These are phyloP conservation scores for Zeugodacus cucurbitae DNA, from an alignment of 1,140 invertebrate genomes.

Conservation along the genomic window DNA sequence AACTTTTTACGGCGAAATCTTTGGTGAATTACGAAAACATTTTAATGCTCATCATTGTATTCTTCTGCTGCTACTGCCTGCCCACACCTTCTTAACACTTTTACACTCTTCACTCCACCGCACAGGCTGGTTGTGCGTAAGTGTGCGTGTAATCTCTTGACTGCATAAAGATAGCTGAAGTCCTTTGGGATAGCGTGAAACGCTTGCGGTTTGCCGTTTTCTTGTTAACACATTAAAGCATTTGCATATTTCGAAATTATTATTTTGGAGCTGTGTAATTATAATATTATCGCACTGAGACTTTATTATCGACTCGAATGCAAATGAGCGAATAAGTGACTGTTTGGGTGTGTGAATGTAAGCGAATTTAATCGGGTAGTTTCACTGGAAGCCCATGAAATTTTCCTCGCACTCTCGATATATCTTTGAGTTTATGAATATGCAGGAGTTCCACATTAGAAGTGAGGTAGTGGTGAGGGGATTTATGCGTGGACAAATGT, in stretches of 20 bases:
- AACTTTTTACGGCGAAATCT: conserved; percentile 22
- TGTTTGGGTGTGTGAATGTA: background rate
- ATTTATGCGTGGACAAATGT: background rate
- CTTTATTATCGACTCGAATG: background rate
- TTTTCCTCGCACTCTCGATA: background rate
- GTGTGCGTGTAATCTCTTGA: background rate
- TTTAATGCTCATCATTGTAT: background rate
- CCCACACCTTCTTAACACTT: background rate
- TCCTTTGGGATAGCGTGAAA: background rate
- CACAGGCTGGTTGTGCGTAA: background rate
- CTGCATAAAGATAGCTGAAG: background rate
- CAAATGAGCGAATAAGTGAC: background rate
- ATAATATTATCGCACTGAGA: background rate
- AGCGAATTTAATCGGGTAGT: background rate
- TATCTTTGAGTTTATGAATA: background rate
- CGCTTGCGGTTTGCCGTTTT: background rate
- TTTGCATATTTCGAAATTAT: conserved; percentile 14
- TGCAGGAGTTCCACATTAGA: background rate
- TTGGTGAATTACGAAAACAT: background rate
- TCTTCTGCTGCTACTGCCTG: background rate
- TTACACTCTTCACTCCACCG: background rate
- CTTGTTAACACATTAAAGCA: conserved; percentile 4
- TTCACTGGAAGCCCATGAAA: background rate
- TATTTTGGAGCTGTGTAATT: background rate
- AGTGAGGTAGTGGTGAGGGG: background rate